Conservation (phyloP, 2,797 vertebrate species). For the Pipistrellus kuhlii region DNA sequence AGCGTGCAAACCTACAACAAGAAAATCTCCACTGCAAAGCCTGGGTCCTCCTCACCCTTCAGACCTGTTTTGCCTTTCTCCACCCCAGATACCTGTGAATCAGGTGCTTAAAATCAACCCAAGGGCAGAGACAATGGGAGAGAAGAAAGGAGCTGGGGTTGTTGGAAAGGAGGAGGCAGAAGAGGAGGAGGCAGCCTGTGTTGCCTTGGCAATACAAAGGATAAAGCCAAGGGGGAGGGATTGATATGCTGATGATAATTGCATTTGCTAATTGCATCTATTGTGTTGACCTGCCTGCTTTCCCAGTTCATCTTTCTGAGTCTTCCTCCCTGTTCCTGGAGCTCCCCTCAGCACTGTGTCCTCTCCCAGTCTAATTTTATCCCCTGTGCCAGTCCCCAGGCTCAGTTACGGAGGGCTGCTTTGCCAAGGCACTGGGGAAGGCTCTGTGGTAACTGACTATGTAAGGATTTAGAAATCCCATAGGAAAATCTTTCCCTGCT, state of each 20-base stretch:
- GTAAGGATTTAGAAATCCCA: conserved; percentile 40
- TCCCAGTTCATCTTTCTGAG: conserved; percentile 50
- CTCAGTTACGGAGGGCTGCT: background rate
- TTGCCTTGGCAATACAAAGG: conserved; percentile 71
- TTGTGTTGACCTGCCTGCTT: conserved; percentile 74
- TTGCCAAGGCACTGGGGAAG: background rate
- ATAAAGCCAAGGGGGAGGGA: conserved; percentile 63
- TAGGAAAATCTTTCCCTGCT: conserved; percentile 52
- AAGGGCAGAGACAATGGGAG: conserved; percentile 18
- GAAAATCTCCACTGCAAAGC: background rate
- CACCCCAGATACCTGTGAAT: background rate
- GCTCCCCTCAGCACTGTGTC: background rate
- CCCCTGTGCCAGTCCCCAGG: background rate
- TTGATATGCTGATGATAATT: conserved; percentile 67
- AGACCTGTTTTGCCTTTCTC: background rate
- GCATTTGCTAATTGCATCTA: conserved; percentile 75
- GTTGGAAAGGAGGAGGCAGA: background rate
- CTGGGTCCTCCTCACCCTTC: background rate
- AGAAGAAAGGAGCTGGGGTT: background rate
- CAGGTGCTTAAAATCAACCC: conserved; percentile 55
- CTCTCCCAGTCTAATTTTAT: conserved; percentile 43
- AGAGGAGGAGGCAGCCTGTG: conserved; percentile 33
- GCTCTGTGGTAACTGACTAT: background rate
- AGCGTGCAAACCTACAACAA: background rate
- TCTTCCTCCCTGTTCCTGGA: background rate